Evolutionary conservation across 2,797 vertebrate genomes (phyloP).

Genomic region (Poecilia picta): DNA sequence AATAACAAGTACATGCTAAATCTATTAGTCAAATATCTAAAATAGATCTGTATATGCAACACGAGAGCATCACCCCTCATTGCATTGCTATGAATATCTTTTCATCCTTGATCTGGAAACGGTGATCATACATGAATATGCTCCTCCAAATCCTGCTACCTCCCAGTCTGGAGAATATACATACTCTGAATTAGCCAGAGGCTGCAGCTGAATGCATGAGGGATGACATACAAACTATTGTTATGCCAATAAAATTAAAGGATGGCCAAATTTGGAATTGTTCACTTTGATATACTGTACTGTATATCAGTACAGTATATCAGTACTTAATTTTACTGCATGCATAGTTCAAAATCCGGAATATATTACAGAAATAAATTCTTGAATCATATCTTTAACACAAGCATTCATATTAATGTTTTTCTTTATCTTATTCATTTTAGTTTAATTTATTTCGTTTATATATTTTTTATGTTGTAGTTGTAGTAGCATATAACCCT

Average conservation of each 20-base stretch:
- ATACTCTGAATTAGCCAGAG: slow-evolving; percentile 29
- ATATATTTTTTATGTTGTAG: not conserved
- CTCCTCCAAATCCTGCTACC: slow-evolving; percentile 6
- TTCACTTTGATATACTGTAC: not conserved
- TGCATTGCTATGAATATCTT: slow-evolving; percentile 57
- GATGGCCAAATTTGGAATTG: not conserved
- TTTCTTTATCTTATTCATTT: not conserved
- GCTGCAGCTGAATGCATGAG: slow-evolving; percentile 5
- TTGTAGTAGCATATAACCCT: not conserved
- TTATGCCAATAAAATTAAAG: slow-evolving; percentile 10
- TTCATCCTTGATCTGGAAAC: slow-evolving; percentile 50
- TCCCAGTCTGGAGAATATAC: slow-evolving; percentile 32
- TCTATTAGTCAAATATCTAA: slow-evolving; percentile 67
- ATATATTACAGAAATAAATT: not conserved
- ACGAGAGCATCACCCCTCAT: slow-evolving; percentile 63
- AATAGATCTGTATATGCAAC: slow-evolving; percentile 67
- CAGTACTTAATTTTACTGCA: not conserved
- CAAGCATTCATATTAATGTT: not conserved
- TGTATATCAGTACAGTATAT: not conserved
- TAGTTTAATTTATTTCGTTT: not conserved
- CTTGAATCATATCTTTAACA: not conserved
- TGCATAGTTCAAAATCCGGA: not conserved
- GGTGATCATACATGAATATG: slow-evolving; percentile 45
- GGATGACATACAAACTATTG: slow-evolving; percentile 19
- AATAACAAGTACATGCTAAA: slow-evolving; percentile 65